Base-by-base conservation (phyloP, 2,113 vertebrate genomes). In the Regulus satrapa region DNA sequence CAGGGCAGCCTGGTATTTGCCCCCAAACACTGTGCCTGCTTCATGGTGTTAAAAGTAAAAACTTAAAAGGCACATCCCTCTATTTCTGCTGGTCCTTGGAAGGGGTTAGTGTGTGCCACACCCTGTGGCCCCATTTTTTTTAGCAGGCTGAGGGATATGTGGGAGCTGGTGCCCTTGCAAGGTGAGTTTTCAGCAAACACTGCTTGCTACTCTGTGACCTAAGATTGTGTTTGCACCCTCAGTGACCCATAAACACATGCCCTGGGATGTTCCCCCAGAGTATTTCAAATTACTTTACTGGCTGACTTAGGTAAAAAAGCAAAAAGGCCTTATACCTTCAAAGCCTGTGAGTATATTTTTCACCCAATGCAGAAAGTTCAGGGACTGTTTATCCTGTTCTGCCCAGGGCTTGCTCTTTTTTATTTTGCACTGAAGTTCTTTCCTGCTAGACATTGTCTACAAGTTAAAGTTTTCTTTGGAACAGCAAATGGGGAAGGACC, bases 401-500 rank as follows among this genome's bases (percentile, higher is more conserved):
- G 88, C 41, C 58, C 85, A 66, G 71, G 58, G 28, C 54, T 80
- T 13, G 2, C 26, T 90, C 52, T 90, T 92, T 69, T 73, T 83
- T 92, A 80, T 92, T 90, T 94, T 88, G 72, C 41, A 20, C 79
- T 63, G 58, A n/a, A 76, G 82, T 95, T 92, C 91, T 90, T 95
- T 94, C 83, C 94, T 80, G 85, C 66, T 80, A 94, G 67, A 95
- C 63, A 83, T 83, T 96, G 91, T 93, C 87, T 34, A 0, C 0
- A 0, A 94, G 88, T 67, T 34, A 76, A 90, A 92, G 92, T 96
- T 96, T 97, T 95, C 88, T 95, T 95, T 97, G 91, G 96, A 96
- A 93, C 1, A 0, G 29, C 4, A 8, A 85, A 88, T 83, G 79
- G 75, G 94, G 69, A 94, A 86, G 63, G 95, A 96, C 95, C 95